phyloP scores from a whole-genome alignment of 2,113 vertebrate species.

The Phalacrocorax pelagicus region DNA sequence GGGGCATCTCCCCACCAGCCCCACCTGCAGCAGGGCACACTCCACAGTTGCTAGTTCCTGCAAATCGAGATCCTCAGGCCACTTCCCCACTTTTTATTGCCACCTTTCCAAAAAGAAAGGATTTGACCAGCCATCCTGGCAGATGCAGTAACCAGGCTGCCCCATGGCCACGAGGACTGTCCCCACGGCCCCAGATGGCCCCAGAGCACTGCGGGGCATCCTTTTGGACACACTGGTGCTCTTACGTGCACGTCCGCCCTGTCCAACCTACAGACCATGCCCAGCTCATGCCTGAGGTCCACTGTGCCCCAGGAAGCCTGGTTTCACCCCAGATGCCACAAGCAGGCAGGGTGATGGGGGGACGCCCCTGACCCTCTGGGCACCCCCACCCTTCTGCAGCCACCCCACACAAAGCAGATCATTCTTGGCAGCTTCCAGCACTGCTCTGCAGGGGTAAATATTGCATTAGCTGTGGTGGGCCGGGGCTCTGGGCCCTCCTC shows the following conservation, averaged over 20 bases:
- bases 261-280: not conserved
- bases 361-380: not conserved
- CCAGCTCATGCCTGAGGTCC: not conserved
- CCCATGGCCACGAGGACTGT: not conserved
- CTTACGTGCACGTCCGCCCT: not conserved
- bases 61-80: not conserved
- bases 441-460: constrained; percentile 27
- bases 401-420: not conserved
- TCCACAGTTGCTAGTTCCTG: rapidly evolving
- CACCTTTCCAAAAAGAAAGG: not conserved
- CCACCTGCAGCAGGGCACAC: not conserved
- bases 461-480: constrained; percentile 43
- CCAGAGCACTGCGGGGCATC: rapidly evolving
- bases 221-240: not conserved
- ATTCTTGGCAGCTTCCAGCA: not conserved
- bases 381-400: not conserved
- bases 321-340: not conserved
- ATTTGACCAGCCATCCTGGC: not conserved
- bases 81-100: not conserved
- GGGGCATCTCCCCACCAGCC: not conserved
- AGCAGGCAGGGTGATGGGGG: not conserved
- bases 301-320: not conserved
- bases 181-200: not conserved
- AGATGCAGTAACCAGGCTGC: not conserved
- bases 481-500: not conserved